A percentile compares a stretch with the other conserved stretches of the same genome.
Evolutionary conservation across 2,888 invertebrate genomes (phyloP).

Genomic region (Caenorhabditis zanzibari): DNA sequence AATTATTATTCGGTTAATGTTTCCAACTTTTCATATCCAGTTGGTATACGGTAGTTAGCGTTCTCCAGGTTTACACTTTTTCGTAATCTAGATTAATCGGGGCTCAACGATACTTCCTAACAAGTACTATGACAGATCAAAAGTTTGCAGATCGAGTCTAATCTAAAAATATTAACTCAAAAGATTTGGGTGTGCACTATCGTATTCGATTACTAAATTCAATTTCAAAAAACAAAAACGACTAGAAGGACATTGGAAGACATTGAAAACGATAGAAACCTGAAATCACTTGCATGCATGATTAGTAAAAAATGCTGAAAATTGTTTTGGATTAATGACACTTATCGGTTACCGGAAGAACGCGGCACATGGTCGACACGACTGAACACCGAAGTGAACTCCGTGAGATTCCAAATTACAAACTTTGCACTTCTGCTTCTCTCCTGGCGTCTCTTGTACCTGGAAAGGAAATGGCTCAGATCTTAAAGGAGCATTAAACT

Average conservation of each 20-base stretch:
- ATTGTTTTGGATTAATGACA: constrained; percentile 39
- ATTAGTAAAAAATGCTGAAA: constrained; percentile 31
- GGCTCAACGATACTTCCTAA: too few relatives aligned
- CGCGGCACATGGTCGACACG: constrained; percentile 62
- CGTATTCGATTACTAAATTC: neutral
- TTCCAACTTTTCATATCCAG: too few relatives aligned
- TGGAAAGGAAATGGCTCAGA: neutral
- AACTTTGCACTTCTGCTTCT: constrained; percentile 51
- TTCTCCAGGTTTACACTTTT: too few relatives aligned
- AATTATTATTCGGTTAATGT: too few relatives aligned
- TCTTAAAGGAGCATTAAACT: neutral
- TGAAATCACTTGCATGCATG: constrained; percentile 29
- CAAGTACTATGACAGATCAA: too few relatives aligned
- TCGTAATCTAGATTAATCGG: too few relatives aligned
- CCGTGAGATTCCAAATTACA: constrained; percentile 55
- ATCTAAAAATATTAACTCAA: too few relatives aligned
- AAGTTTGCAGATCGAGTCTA: too few relatives aligned
- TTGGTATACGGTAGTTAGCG: too few relatives aligned
- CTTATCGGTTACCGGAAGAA: constrained; percentile 56
- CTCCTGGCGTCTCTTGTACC: neutral
- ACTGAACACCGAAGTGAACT: constrained; percentile 60
- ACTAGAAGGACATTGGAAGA: neutral
- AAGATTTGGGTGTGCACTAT: too few relatives aligned
- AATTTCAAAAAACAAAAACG: neutral
- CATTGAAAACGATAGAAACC: constrained; percentile 7